A percentile compares a stretch with the other conserved stretches of the same genome.
These are phyloP conservation scores for Alethe diademata DNA, from an alignment of 2,113 vertebrate genomes.

Conservation along the genomic window DNA sequence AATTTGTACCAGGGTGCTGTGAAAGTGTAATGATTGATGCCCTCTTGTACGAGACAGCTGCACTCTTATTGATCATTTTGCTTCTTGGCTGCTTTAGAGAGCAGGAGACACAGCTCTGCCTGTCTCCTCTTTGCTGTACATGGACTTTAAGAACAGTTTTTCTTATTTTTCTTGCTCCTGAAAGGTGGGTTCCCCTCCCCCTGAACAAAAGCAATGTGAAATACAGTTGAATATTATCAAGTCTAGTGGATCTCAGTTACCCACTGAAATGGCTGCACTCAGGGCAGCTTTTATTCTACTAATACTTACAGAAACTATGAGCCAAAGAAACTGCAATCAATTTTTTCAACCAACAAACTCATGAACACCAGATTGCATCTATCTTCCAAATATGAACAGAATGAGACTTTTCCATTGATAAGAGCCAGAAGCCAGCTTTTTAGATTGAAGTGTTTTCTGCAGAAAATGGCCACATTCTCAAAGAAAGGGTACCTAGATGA, in stretches of 20 bases:
- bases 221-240: not conserved
- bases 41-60: not conserved
- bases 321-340: not conserved
- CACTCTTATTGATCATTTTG: not conserved
- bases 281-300: not conserved
- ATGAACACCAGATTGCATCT: not conserved
- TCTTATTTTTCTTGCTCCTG: not conserved
- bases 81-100: not conserved
- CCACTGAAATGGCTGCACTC: not conserved
- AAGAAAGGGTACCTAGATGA: not conserved
- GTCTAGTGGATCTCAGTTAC: not conserved
- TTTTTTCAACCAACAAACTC: not conserved
- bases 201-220: not conserved
- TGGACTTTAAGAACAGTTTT: not conserved
- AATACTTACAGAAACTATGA: not conserved
- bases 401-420: not conserved
- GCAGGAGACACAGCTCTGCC: not conserved
- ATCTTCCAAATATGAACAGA: not conserved
- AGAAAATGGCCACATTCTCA: not conserved
- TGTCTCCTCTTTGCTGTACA: not conserved
- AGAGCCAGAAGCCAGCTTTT: not conserved
- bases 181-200: not conserved
- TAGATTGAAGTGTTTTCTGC: not conserved
- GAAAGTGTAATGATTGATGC: rapidly evolving
- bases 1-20: not conserved